phyloP scores from a whole-genome alignment of 2,797 vertebrate species.

The Pampus argenteus region DNA sequence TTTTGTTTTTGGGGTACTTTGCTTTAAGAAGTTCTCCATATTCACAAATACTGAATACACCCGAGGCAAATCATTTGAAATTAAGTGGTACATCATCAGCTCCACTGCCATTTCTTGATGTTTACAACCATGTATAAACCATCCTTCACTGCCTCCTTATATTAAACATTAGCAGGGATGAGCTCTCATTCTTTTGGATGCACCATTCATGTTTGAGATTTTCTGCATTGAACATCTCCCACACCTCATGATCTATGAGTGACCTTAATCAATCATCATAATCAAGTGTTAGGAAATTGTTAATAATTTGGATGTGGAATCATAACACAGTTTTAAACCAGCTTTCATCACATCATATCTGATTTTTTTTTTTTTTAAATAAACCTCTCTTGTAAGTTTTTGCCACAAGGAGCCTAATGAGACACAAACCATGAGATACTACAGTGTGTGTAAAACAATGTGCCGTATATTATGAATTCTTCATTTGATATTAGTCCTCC shows the following conservation, averaged over 20 bases:
- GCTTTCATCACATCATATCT: constrained; percentile 6
- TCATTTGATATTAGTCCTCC: constrained; percentile 27
- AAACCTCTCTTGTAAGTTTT: neutral
- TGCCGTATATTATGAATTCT: neutral
- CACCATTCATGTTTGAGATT: neutral
- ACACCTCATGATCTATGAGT: neutral
- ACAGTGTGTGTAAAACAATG: constrained; percentile 3
- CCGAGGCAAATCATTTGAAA: neutral
- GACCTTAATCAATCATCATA: constrained; percentile 1
- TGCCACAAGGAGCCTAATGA: constrained; percentile 19
- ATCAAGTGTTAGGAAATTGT: neutral
- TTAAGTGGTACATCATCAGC: neutral
- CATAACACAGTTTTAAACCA: neutral
- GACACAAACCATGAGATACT: neutral
- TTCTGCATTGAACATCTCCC: neutral
- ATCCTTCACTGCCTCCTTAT: neutral
- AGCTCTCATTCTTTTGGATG: constrained; percentile 10
- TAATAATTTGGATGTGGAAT: constrained; percentile 2
- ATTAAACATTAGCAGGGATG: constrained; percentile 9
- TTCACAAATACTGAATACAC: constrained; percentile 2
- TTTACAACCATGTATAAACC: constrained; percentile 10
- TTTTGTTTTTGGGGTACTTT: neutral
- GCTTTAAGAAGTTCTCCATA: neutral
- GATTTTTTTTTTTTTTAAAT: neutral
- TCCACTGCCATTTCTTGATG: constrained; percentile 9